Conservation (phyloP, 2,113 vertebrate genomes). For the Brevimyrus niger region DNA sequence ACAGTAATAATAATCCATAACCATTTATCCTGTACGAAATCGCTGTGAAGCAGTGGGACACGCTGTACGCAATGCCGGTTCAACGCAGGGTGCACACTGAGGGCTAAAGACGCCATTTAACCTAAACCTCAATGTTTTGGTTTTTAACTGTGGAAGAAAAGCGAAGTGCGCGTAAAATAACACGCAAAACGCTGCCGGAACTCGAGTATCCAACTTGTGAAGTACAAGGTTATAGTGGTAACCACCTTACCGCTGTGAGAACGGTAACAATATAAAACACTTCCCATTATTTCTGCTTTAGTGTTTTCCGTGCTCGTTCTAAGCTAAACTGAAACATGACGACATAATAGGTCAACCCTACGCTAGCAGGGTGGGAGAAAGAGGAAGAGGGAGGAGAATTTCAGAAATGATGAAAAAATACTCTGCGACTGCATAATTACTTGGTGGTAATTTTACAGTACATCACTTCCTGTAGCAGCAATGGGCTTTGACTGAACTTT, state of each 20-base stretch:
- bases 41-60: not conserved
- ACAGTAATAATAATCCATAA: not conserved
- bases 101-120: not conserved
- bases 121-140: not conserved
- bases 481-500: not conserved
- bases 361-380: not conserved
- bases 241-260: not conserved
- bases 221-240: not conserved
- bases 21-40: not conserved
- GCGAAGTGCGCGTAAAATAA: not conserved
- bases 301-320: not conserved
- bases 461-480: slow-evolving; percentile 18
- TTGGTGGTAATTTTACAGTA: not conserved
- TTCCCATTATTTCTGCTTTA: not conserved
- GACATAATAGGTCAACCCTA: not conserved
- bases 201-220: not conserved
- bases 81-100: not conserved
- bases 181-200: not conserved
- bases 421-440: not conserved
- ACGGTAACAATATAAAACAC: not conserved
- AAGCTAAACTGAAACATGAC: not conserved
- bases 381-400: not conserved
- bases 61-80: not conserved
- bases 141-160: not conserved
- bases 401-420: not conserved